These are phyloP conservation scores for Danio kyathit DNA, from an alignment of 2,797 vertebrate genomes.

Conservation along the genomic window DNA sequence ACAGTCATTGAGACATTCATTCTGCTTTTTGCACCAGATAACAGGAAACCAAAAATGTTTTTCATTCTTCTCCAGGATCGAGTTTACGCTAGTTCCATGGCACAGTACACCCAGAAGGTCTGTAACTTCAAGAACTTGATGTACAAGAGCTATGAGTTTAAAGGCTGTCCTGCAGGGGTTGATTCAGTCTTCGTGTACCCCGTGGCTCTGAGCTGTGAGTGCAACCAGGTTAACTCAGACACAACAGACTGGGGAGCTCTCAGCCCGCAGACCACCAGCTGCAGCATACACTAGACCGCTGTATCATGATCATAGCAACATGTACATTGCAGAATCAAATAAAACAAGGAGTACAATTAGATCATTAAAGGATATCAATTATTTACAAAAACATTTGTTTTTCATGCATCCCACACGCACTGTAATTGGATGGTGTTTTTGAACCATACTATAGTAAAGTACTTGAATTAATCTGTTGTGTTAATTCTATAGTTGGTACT, in stretches of 20 bases:
- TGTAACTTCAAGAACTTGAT: slow-evolving; percentile 86
- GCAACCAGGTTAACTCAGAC: slow-evolving; percentile 78
- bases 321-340: slow-evolving; percentile 12
- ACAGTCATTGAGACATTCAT: too few species aligned
- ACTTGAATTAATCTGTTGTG: too few species aligned
- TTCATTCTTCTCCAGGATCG: slow-evolving; percentile 77
- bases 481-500: too few species aligned
- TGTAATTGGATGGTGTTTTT: too few species aligned
- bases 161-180: slow-evolving; percentile 79
- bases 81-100: slow-evolving; percentile 76
- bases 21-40: neutral
- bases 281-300: slow-evolving; percentile 61
- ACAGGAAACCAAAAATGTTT: neutral
- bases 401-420: too few species aligned
- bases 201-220: slow-evolving; percentile 86
- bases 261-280: slow-evolving; percentile 77
- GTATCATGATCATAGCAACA: neutral
- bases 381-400: too few species aligned
- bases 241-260: slow-evolving; percentile 83
- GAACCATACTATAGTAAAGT: too few species aligned
- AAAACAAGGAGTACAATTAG: neutral
- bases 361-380: too few species aligned
- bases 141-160: slow-evolving; percentile 84
- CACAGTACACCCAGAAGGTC: slow-evolving; percentile 72
- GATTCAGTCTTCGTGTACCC: slow-evolving; percentile 84